Percentiles rank a stretch among this genome's conserved stretches.
Conservation (phyloP, 2,113 vertebrate genomes). For the Seriola dumerili region DNA sequence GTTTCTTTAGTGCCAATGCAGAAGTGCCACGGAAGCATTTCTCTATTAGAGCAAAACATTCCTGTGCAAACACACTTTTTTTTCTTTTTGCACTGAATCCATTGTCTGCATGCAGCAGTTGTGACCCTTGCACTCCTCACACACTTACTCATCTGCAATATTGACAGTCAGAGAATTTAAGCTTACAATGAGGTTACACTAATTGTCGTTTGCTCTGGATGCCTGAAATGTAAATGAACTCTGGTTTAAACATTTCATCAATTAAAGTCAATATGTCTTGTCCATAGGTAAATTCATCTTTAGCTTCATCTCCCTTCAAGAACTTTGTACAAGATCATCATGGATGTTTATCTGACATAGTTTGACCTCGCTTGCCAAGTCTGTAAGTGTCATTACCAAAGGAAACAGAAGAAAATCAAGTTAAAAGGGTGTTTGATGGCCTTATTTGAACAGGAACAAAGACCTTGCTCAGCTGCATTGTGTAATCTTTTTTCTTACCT, state of each 20-base stretch:
- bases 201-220: slow-evolving; percentile 56
- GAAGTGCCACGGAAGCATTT: slow-evolving; percentile 42
- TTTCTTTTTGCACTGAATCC: not conserved
- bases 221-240: slow-evolving; percentile 46
- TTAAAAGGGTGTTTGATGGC: slow-evolving; percentile 36
- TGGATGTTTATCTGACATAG: slow-evolving; percentile 15
- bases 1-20: slow-evolving; percentile 30
- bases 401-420: slow-evolving; percentile 51
- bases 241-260: slow-evolving; percentile 45
- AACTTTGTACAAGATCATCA: slow-evolving; percentile 40
- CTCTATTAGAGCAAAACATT: slow-evolving; percentile 31
- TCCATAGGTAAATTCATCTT: slow-evolving; percentile 49
- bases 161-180: slow-evolving; percentile 60
- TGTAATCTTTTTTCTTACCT: slow-evolving; percentile 24
- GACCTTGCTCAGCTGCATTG: slow-evolving; percentile 13
- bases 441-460: slow-evolving; percentile 47
- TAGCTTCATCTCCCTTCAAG: slow-evolving; percentile 13
- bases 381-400: slow-evolving; percentile 63
- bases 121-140: slow-evolving; percentile 50
- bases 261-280: slow-evolving; percentile 61
- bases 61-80: slow-evolving; percentile 24
- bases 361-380: slow-evolving; percentile 56
- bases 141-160: slow-evolving; percentile 31
- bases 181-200: slow-evolving; percentile 54
- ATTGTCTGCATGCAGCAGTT: slow-evolving; percentile 36